Conservation (phyloP, 2,888 invertebrate genomes). For the Oeneis ivallda region DNA sequence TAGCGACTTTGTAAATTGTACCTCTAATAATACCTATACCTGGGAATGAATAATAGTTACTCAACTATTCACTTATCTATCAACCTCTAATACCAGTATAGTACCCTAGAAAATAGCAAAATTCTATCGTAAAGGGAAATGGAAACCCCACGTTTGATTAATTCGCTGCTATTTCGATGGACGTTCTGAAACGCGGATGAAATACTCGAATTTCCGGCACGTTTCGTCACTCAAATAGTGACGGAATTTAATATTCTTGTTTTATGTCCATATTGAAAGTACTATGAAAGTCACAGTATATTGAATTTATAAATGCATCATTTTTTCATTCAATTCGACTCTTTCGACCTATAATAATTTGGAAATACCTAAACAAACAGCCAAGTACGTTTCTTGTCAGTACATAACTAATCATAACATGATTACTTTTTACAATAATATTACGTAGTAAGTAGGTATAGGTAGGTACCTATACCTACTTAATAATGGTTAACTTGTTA, state of each 20-base stretch:
- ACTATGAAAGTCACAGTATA: not conserved
- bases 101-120: not conserved
- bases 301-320: conserved; percentile 2
- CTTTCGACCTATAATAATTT: not conserved
- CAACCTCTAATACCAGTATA: no score
- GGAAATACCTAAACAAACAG: no score
- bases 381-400: no score
- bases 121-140: conserved; percentile 1
- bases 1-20: no score
- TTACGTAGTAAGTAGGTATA: no score
- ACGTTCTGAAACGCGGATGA: conserved; percentile 16
- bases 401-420: no score
- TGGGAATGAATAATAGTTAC: no score
- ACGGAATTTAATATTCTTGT: conserved; percentile 24
- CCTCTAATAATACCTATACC: no score
- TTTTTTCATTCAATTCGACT: not conserved
- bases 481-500: no score
- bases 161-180: conserved; percentile 20
- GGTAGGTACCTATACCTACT: no score
- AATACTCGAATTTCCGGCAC: conserved; percentile 17
- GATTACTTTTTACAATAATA: no score
- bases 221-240: conserved; percentile 17
- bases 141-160: conserved; percentile 22
- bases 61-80: no score
- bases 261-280: conserved; percentile 3